Evolutionary conservation across 2,888 invertebrate species (phyloP).

Genomic region (Metacarcinus magister): DNA sequence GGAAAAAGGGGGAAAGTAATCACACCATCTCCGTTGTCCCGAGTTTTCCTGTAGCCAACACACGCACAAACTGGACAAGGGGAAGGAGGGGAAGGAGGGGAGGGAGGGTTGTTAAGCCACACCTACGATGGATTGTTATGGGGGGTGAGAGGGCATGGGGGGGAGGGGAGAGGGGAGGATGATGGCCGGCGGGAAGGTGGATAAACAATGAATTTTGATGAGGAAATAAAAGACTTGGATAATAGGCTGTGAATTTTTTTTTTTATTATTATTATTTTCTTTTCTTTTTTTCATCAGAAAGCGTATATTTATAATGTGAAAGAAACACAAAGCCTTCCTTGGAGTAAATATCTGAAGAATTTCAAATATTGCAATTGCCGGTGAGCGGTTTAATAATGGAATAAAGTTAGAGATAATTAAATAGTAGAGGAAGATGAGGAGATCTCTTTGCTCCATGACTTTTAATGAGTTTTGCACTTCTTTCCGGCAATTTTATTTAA

Average conservation of each 20-base stretch:
- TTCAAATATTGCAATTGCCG: slow-evolving; percentile 51
- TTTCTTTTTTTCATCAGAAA: not conserved
- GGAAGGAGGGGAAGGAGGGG: not conserved
- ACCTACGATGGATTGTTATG: not conserved
- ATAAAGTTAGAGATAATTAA: slow-evolving; percentile 51
- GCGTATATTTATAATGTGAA: slow-evolving; percentile 40
- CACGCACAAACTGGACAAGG: not conserved
- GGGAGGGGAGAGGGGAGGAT: not conserved
- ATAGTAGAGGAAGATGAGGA: slow-evolving; percentile 45
- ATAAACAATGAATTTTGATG: slow-evolving; percentile 56
- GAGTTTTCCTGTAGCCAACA: not conserved
- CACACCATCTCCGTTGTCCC: not conserved
- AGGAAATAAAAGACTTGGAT: slow-evolving; percentile 1
- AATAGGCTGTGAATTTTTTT: not conserved
- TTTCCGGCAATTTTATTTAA: slow-evolving; percentile 43
- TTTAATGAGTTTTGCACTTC: slow-evolving; percentile 53
- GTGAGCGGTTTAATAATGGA: slow-evolving; percentile 46
- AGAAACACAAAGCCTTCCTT: not conserved
- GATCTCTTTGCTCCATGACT: slow-evolving; percentile 51
- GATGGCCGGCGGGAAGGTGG: not conserved
- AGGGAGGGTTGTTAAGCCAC: not conserved
- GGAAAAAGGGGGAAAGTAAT: not conserved
- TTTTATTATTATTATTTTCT: no score
- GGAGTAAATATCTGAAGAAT: slow-evolving; percentile 43
- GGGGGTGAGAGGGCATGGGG: not conserved